Conservation (phyloP, 2,888 invertebrate genomes). For the Branchellion lobata region DNA sequence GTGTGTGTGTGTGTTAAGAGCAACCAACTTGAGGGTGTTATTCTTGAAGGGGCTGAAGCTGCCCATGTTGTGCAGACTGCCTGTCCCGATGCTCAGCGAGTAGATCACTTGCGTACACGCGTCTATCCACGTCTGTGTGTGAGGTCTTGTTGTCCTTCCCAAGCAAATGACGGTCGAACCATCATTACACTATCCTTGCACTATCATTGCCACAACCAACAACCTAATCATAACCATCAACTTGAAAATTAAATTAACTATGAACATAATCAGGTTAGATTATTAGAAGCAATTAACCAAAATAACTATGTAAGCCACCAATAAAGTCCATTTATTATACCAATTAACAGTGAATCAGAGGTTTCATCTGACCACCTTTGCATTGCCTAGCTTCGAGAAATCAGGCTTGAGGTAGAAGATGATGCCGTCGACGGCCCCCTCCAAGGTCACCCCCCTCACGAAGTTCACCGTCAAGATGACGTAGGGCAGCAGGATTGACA, state of each 20-base stretch:
- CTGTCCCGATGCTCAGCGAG: slow-evolving; percentile 53
- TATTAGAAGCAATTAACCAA: no score
- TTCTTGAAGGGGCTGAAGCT: slow-evolving; percentile 55
- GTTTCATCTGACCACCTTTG: no score
- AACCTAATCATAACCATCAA: no score
- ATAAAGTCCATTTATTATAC: background rate
- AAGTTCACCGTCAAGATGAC: slow-evolving; percentile 49
- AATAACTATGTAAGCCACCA: background rate
- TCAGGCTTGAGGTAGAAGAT: slow-evolving; percentile 74
- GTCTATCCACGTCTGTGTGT: slow-evolving; percentile 51
- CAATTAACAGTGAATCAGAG: no score
- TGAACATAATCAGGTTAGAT: no score
- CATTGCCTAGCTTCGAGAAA: slow-evolving; percentile 72
- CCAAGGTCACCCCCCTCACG: slow-evolving; percentile 48
- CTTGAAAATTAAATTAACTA: no score
- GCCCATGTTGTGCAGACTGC: slow-evolving; percentile 54
- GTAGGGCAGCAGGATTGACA: slow-evolving; percentile 49
- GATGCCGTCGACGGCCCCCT: slow-evolving; percentile 70
- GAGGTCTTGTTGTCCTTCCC: no score
- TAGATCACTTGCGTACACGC: slow-evolving; percentile 53
- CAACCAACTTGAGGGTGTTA: slow-evolving; percentile 48
- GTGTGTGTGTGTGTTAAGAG: background rate
- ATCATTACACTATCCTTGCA: no score
- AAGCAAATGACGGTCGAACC: no score
- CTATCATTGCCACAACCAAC: no score